Base-by-base conservation (phyloP, 2,113 vertebrate species). In the Lonchura striata region DNA sequence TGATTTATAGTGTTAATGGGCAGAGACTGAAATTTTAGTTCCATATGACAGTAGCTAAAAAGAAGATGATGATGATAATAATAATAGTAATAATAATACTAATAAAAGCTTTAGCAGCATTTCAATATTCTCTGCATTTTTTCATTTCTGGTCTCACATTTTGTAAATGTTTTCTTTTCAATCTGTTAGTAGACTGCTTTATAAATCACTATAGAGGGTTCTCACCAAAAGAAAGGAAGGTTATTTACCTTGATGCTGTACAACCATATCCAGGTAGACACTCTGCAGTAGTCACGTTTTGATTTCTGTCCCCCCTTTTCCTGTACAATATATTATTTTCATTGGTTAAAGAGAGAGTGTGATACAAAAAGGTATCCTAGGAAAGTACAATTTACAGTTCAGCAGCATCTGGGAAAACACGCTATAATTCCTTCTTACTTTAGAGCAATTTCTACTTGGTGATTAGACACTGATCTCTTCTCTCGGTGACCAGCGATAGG, bases 401-500 rank as follows among this genome's bases (percentile, higher is more conserved):
- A 56, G 22, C 72, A 35, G n/a, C 10, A 13, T 69, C 30, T 92
- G 60, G 47, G 24, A 68, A 44, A 75, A 9, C 24, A 39, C 30
- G 63, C 5, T 33, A 14, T 12, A 37, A 13, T 74, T 50, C 82
- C 52, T 81, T 65, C 37, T 53, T 75, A 44, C 31, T 78, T 94
- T 22, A 56, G 12, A 85, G 9, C 53, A 63, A 46, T 93, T 84
- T 60, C 42, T 66, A 84, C 49, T 27, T 42, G 49, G 64, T 76
- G 11, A 5, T 27, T 66, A n/a, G 27, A 19, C 15, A 19, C 28
- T 66, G 77, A 60, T 21, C 27, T 59, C 33, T 20, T 19, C 57
- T 42, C 30, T 46, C 35, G 46, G 46, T 52, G 39, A 59, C 12
- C 49, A 66, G 15, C 0, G 0, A 21, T 1, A 28, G 23, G 33